Evolutionary conservation across 2,113 vertebrate species (phyloP), one percentile per base, ranked within the genome.

Genomic region (Gobio gobio): DNA sequence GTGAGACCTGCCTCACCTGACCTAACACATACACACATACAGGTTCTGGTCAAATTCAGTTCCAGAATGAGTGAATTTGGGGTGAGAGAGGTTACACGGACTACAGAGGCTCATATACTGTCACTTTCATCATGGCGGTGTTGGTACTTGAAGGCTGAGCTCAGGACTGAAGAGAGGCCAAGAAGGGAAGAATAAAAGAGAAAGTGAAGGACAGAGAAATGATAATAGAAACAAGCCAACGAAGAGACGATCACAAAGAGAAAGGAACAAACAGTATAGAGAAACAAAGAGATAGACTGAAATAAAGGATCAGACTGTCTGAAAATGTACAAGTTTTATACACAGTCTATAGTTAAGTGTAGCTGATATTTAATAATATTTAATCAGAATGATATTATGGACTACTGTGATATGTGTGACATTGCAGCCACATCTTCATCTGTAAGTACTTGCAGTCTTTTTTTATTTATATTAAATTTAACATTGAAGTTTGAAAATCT

Each of bases 361-460:
- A 92, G 89, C 89, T 93, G 92, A 93, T 89, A 54, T 84, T 90
- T 78, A 56, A 56, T 56, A 56, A 93, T 88, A 54, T 85, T 90
- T 78, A 86, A 78, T 33, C 61, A 58, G 26, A 54, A 64, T 49
- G 74, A 54, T 64, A 86, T 9, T 56, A 78, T 88, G 79, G 88
- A 54, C 51, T 9, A 70, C 83, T 74, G 51, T 61, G 78, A 36
- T 85, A 73, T 12, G 16, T 64, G 63, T 78, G 89, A 90, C 6
- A 84, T 1, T 76, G 83, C 72, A 86, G 72, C 76, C 26, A 86
- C 88, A 87, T 84, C 79, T 78, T 45, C 82, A 56, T 87, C 85
- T 86, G 92, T 93, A 90, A 93, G 93, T 92, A 90, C 16, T 56
- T 56, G 54, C 18, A 56, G 54, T 56, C 18, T 22, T 22, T 56